Evolutionary conservation across 2,113 vertebrate species (phyloP).

Genomic region (Miniopterus natalensis): DNA sequence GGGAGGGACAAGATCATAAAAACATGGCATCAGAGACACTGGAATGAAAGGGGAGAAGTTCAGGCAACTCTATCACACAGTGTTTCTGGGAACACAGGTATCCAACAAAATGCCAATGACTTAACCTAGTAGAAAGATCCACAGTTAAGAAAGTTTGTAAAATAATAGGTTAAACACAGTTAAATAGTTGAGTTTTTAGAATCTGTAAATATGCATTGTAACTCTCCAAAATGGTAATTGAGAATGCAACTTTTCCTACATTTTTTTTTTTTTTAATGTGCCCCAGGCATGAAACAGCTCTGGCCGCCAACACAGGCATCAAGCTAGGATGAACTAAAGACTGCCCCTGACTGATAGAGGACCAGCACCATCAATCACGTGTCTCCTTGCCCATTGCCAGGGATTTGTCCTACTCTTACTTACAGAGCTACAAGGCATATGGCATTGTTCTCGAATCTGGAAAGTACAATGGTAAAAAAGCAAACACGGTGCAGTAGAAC

Average conservation of each 20-base stretch:
- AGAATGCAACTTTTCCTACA: background rate
- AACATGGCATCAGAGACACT: background rate
- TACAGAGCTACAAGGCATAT: background rate
- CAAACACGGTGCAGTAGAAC: background rate
- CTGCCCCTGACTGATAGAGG: too few species aligned
- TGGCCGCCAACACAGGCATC: too few species aligned
- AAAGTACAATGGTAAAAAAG: background rate
- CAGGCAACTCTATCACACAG: background rate
- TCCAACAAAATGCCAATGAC: background rate
- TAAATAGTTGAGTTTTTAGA: background rate
- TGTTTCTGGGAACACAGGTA: constrained; percentile 5
- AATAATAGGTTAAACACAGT: background rate
- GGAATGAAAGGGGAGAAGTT: background rate
- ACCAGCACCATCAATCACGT: too few species aligned
- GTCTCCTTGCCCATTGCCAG: too few species aligned
- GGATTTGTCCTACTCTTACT: background rate
- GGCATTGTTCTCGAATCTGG: background rate
- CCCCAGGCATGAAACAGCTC: too few species aligned
- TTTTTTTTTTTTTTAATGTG: background rate
- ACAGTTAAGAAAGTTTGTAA: background rate
- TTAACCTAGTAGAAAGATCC: background rate
- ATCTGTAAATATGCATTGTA: constrained; percentile 26
- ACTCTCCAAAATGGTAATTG: background rate
- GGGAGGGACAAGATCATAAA: background rate
- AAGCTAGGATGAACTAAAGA: too few species aligned